Conservation (phyloP, 2,113 vertebrate genomes). For the Brachirus orientalis region DNA sequence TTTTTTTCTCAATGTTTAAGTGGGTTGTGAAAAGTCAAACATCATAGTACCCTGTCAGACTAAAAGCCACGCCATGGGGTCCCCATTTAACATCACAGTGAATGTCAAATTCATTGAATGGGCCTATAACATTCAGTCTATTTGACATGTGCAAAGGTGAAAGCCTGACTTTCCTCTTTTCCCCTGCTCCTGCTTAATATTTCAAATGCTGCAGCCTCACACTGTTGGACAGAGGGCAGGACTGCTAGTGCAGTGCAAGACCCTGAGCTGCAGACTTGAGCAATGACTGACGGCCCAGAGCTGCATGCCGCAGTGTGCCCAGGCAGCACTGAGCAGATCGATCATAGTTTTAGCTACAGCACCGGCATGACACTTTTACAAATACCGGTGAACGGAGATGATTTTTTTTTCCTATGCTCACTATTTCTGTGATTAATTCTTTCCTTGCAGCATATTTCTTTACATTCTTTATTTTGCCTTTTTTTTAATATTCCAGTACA, state of each 20-base stretch:
- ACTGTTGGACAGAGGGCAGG: constrained; percentile 43
- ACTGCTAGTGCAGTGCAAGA: constrained; percentile 44
- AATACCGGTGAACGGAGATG: constrained; percentile 65
- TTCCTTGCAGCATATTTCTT: constrained; percentile 49
- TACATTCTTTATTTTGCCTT: constrained; percentile 46
- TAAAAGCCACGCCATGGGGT: constrained; percentile 12
- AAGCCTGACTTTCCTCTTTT: constrained; percentile 59
- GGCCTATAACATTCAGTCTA: constrained; percentile 40
- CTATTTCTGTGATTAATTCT: constrained; percentile 67
- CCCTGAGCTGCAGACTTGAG: constrained; percentile 59
- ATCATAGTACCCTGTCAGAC: constrained; percentile 2
- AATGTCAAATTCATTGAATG: constrained; percentile 25
- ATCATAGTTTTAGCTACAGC: constrained; percentile 64
- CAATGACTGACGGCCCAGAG: constrained; percentile 63
- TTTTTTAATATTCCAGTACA: constrained; percentile 29
- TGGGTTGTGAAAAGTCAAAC: not conserved
- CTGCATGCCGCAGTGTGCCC: constrained; percentile 45
- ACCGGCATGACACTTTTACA: constrained; percentile 67
- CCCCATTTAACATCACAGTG: constrained; percentile 7
- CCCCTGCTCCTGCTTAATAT: constrained; percentile 58
- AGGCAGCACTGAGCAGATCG: constrained; percentile 60
- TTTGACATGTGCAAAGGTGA: constrained; percentile 44
- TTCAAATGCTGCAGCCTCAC: constrained; percentile 53
- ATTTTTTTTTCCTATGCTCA: constrained; percentile 55
- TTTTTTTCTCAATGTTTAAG: not conserved